phyloP scores from a whole-genome alignment of 2,113 vertebrate species.

The Isichthys henryi region DNA sequence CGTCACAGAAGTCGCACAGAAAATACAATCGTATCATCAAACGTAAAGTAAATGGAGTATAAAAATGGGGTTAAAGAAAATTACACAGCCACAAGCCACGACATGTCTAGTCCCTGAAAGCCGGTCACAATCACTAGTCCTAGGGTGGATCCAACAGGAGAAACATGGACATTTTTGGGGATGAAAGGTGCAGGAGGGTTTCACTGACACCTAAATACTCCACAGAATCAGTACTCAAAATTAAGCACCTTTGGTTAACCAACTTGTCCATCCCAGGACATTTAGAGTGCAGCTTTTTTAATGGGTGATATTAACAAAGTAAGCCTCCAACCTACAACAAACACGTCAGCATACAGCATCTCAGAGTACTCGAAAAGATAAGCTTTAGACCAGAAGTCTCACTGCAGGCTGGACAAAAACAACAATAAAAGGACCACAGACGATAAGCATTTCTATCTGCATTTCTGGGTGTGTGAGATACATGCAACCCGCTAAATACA shows the following conservation, averaged over 20 bases:
- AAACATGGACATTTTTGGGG: not conserved
- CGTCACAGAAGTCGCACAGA: conserved; percentile 13
- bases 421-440: not conserved
- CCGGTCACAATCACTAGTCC: not conserved
- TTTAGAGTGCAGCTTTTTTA: not conserved
- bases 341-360: not conserved
- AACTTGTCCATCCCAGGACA: not conserved
- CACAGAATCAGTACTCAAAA: not conserved
- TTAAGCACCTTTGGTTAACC: not conserved
- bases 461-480: not conserved
- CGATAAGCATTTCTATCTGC: not conserved
- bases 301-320: not conserved
- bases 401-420: not conserved
- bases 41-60: conserved; percentile 7
- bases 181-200: not conserved
- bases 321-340: not conserved
- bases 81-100: conserved; percentile 17
- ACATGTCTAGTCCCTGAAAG: not conserved
- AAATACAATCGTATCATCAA: conserved; percentile 7
- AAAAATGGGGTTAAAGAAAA: conserved; percentile 17
- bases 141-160: not conserved
- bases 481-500: not conserved
- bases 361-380: not conserved
- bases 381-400: not conserved
- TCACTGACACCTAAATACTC: not conserved